These are phyloP conservation scores for Xanthostigma xanthostigma DNA, from an alignment of 2,888 invertebrate genomes.

Conservation along the genomic window DNA sequence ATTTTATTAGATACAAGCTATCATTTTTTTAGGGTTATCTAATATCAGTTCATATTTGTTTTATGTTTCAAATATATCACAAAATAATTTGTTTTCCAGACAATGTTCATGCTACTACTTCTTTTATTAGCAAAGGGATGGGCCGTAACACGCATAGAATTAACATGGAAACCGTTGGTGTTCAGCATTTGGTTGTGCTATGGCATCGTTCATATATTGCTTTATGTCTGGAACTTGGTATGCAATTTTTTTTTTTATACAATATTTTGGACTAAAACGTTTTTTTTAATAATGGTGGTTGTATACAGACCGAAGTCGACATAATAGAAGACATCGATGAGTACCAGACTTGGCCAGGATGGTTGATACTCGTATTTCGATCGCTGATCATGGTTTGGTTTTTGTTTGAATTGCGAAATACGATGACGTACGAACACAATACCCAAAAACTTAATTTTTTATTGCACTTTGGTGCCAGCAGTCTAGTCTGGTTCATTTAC, in stretches of 20 bases:
- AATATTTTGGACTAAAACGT: too few relatives aligned
- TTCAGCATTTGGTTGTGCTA: slow-evolving; percentile 86
- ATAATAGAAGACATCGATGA: slow-evolving; percentile 93
- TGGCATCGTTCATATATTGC: slow-evolving; percentile 75
- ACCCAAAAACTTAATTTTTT: slow-evolving; percentile 80
- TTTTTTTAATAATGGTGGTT: too few relatives aligned
- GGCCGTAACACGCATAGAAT: slow-evolving; percentile 83
- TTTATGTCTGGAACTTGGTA: slow-evolving; percentile 95
- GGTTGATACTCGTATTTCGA: slow-evolving; percentile 78
- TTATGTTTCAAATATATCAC: slow-evolving; percentile 1
- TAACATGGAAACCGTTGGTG: slow-evolving; percentile 71
- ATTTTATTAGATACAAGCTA: too few relatives aligned
- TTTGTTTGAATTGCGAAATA: slow-evolving; percentile 55
- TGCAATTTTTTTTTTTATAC: slow-evolving; percentile 22
- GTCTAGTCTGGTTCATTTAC: slow-evolving; percentile 96
- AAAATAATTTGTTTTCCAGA: slow-evolving; percentile 36
- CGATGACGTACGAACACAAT: slow-evolving; percentile 68
- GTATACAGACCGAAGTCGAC: slow-evolving; percentile 78
- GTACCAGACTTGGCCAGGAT: slow-evolving; percentile 96
- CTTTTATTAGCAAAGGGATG: slow-evolving; percentile 90
- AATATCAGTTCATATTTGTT: slow-evolving; percentile 3
- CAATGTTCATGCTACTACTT: slow-evolving; percentile 83
- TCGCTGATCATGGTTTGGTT: slow-evolving; percentile 84
- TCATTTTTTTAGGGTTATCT: not conserved
- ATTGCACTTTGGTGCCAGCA: slow-evolving; percentile 92